Evolutionary conservation across 2,113 vertebrate species (phyloP).

Genomic region (Tricholaema leucomelas): DNA sequence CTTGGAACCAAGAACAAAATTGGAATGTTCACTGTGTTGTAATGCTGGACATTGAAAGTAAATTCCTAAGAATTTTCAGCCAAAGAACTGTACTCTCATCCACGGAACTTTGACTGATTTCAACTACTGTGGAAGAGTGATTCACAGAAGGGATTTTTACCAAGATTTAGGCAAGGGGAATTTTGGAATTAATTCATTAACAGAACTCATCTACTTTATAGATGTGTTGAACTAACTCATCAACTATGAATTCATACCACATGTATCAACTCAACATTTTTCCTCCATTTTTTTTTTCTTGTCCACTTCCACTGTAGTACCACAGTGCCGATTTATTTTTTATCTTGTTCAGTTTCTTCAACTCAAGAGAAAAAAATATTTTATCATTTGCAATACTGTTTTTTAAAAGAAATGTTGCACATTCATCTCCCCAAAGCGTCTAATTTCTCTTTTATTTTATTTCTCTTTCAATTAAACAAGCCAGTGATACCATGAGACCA

Average conservation of each 20-base stretch:
- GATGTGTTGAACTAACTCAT: neutral
- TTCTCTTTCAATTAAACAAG: neutral
- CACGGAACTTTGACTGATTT: constrained; percentile 9
- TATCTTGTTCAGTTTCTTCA: neutral
- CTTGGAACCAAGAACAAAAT: constrained; percentile 18
- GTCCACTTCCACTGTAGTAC: neutral
- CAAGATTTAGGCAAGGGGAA: neutral
- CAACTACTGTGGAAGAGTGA: neutral
- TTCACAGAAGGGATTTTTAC: neutral
- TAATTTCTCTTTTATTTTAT: neutral
- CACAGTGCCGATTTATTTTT: neutral
- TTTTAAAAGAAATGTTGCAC: neutral
- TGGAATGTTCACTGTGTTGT: neutral
- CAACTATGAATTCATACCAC: neutral
- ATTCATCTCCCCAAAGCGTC: neutral
- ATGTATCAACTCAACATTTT: neutral
- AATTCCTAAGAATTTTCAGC: constrained; percentile 32
- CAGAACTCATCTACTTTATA: neutral
- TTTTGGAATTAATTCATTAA: constrained; percentile 28
- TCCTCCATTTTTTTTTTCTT: neutral
- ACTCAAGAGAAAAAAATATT: neutral
- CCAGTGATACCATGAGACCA: neutral
- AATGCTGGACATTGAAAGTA: neutral
- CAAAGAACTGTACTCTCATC: neutral
- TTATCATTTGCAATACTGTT: neutral